phyloP scores from a whole-genome alignment of 1,140 invertebrate genomes.

The Steinernema khuongi region DNA sequence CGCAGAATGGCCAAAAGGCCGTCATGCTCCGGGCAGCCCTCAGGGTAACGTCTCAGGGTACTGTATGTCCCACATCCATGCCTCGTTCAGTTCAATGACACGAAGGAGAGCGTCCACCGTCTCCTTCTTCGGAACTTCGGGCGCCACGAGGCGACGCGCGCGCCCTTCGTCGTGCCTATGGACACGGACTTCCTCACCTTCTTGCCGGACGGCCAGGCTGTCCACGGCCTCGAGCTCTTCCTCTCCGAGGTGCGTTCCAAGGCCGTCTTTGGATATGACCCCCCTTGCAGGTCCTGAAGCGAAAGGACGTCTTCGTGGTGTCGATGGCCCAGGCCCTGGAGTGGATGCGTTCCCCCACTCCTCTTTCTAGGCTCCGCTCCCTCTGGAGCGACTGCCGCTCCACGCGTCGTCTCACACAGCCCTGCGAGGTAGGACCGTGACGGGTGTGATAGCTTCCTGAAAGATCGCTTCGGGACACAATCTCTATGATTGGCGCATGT shows the following conservation, averaged over 20 bases:
- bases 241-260: slow-evolving; percentile 32
- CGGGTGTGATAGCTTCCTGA: slow-evolving; percentile 10
- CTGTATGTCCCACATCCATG: slow-evolving; percentile 15
- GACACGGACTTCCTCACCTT: slow-evolving; percentile 42
- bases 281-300: slow-evolving; percentile 40
- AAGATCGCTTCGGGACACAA: background rate
- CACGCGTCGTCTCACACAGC: slow-evolving; percentile 23
- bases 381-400: slow-evolving; percentile 42
- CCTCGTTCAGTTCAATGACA: slow-evolving; percentile 24
- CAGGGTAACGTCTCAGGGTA: no score
- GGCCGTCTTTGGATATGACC: background rate
- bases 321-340: slow-evolving; percentile 46
- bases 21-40: slow-evolving; percentile 25
- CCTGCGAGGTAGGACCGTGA: slow-evolving; percentile 45
- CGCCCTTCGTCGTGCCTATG: slow-evolving; percentile 45
- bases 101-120: slow-evolving; percentile 28
- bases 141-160: slow-evolving; percentile 39
- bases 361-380: slow-evolving; percentile 35
- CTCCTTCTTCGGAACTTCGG: slow-evolving; percentile 41
- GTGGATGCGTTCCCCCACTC: slow-evolving; percentile 46
- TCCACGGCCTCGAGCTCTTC: slow-evolving; percentile 44
- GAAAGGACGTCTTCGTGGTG: slow-evolving; percentile 46
- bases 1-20: slow-evolving; percentile 26
- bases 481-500: slow-evolving; percentile 19
- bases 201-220: slow-evolving; percentile 36